Conservation (phyloP, 2,888 invertebrate species). For the Bellardia bayeri region DNA sequence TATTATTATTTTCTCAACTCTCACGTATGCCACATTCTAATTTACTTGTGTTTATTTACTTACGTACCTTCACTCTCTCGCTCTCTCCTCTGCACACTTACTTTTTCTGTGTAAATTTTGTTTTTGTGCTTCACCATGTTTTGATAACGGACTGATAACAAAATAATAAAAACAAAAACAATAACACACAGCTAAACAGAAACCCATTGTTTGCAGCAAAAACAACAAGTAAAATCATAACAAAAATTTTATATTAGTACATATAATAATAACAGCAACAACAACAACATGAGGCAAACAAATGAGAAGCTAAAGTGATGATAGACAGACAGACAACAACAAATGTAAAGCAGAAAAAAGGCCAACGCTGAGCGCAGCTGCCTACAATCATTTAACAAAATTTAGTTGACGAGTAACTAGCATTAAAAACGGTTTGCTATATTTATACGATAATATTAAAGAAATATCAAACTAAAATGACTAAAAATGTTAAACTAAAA, state of each 20-base stretch:
- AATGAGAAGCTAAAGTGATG: slow-evolving; percentile 53
- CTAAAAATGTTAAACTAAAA: neutral
- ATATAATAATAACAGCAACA: slow-evolving; percentile 27
- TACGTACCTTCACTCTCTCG: too few species aligned
- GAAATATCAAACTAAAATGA: slow-evolving; percentile 2
- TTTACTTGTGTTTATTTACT: slow-evolving; percentile 4
- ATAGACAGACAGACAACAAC: slow-evolving; percentile 68
- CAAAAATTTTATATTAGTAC: slow-evolving; percentile 16
- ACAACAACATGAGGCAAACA: slow-evolving; percentile 27
- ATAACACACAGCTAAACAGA: slow-evolving; percentile 13
- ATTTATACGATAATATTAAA: slow-evolving; percentile 7
- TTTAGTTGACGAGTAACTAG: slow-evolving; percentile 62
- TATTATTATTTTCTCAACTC: neutral
- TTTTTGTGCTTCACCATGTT: neutral
- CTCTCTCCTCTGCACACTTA: neutral
- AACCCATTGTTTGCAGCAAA: slow-evolving; percentile 34
- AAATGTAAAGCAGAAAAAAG: slow-evolving; percentile 48
- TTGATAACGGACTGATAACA: slow-evolving; percentile 65
- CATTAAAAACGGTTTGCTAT: slow-evolving; percentile 52
- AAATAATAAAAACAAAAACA: slow-evolving; percentile 31
- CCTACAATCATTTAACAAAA: slow-evolving; percentile 62
- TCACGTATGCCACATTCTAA: slow-evolving; percentile 18
- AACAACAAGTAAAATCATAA: slow-evolving; percentile 33
- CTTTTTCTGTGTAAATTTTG: slow-evolving; percentile 4
- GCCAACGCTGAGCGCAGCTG: slow-evolving; percentile 68